Base-by-base conservation (phyloP, 2,113 vertebrate genomes). In the Cololabis saira region DNA sequence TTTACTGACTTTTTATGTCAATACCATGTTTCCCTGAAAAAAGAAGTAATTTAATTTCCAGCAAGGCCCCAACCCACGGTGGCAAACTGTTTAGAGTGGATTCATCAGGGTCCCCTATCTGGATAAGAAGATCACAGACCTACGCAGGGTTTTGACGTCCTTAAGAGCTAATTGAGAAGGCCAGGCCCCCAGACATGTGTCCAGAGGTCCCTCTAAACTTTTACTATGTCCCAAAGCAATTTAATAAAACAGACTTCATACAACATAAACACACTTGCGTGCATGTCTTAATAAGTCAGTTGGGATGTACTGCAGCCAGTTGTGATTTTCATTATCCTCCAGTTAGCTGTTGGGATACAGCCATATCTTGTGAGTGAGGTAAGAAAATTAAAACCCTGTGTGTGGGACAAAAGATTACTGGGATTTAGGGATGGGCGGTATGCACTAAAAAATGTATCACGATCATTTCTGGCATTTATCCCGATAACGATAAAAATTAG, bases 31-130 rank as follows among this genome's bases (percentile, higher is more conserved):
- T 30, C 62, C 80, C 61, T 81, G 69, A 74, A 87, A 80, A 47
- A 72, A 82, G 61, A 60, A 55, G 66, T 91, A 90, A 92, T 91
- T 92, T 59, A 91, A 91, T 92, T 91, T 92, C 87, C 87, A 90
- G 74, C 66, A 63, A 72, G 73, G 78, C 79, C 85, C 49, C 66
- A 45, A 71, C 85, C 81, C 80, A 78, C 76, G 73, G 89, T 78
- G 81, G 74, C 13, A 2, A 37, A 24, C 68, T 61, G 80, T 84
- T 87, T 42, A 76, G 85, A 90, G 76, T 30, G 5, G 64, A 81
- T 85, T 83, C 77, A 84, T 56, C 21, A 60, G 57, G 71, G 78
- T 90, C 85, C 73, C 84, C 78, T 60, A 69, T 69, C 66, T 45
- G 81, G 71, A 86, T 73, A 66, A 76, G 74, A 74, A 81, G 73